Evolutionary conservation across 2,888 invertebrate genomes (phyloP), one percentile per base, ranked within the genome.

Genomic region (Eustalomyia histrio): DNA sequence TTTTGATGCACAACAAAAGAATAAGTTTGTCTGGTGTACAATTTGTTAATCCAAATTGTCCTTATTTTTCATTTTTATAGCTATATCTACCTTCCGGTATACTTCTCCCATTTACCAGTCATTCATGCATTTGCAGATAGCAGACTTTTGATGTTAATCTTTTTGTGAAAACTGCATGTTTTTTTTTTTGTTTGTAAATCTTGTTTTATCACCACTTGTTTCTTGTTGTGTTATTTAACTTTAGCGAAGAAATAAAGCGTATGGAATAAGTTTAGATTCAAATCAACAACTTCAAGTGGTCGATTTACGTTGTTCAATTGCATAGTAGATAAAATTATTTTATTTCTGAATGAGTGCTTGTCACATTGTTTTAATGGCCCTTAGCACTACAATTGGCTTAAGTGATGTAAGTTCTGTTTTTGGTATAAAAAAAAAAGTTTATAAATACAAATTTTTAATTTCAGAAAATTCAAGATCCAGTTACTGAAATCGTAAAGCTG

Each of bases 231-330:
- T 53, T 71, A 61, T 76, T 68, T 76, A 73, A 76, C 16, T 53
- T 53, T 61, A 43, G 43, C 53, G 47, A 61, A 61, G 33, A 52
- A 68, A 58, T 53, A 61, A 63, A 72, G 60, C 43, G 53, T 61
- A 33, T 33, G 43, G 47, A 39, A 65, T 17, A 53, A 33, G 33
- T 67, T 76, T 63, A 53, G 60, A 75, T 80, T 73, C 68, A 76
- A 67, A 72, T 80, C n/a, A n/a, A 73, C 72, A 68, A 68, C 35
- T 58, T 63, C 52, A 52, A 64, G 76, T 72, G 72, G 68, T 58
- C 76, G 76, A 80, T 76, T 80, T 76, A 16, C 64, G 63, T 12
- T 76, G 73, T 63, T 76, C 64, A 72, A 73, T 76, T 73, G 21
- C 61, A 43, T 21, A 24, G 16, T 33, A 16, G 17, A 6, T 1